These are phyloP conservation scores for Platorchestia sp. DNA, from an alignment of 1,140 invertebrate genomes.

Conservation along the genomic window DNA sequence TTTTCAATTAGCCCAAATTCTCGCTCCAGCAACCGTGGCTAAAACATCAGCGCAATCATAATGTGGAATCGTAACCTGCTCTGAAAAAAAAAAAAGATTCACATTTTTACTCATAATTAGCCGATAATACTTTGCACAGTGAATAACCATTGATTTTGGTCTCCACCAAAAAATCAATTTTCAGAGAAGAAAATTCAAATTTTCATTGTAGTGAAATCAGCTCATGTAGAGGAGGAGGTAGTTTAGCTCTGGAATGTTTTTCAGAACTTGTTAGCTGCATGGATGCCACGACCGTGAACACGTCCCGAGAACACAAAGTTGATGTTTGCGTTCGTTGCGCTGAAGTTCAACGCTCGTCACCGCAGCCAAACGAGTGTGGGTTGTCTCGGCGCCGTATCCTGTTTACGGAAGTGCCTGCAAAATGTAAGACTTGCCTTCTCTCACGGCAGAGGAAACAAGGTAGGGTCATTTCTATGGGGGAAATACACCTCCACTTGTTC, in stretches of 20 bases:
- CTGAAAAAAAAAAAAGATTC: neutral
- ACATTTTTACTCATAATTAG: neutral
- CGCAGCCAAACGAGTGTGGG: neutral
- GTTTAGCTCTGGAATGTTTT: neutral
- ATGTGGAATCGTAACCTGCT: neutral
- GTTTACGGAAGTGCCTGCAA: conserved; percentile 36
- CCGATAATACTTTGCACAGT: neutral
- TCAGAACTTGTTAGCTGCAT: neutral
- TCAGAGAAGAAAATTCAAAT: neutral
- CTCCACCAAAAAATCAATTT: neutral
- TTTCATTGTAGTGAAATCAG: neutral
- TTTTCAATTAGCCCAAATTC: too few relatives aligned
- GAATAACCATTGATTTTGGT: neutral
- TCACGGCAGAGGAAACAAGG: too few relatives aligned
- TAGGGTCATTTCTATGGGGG: too few relatives aligned
- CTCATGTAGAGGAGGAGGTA: too few relatives aligned
- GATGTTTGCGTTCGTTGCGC: neutral
- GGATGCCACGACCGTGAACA: neutral
- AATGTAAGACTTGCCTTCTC: neutral
- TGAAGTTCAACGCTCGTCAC: neutral
- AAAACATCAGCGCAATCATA: too few relatives aligned
- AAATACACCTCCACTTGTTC: too few relatives aligned
- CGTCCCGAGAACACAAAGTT: neutral
- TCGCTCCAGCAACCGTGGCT: too few relatives aligned
- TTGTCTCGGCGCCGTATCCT: neutral